Base-by-base conservation (phyloP, 2,888 invertebrate species). In the Iselma pallidipennis region DNA sequence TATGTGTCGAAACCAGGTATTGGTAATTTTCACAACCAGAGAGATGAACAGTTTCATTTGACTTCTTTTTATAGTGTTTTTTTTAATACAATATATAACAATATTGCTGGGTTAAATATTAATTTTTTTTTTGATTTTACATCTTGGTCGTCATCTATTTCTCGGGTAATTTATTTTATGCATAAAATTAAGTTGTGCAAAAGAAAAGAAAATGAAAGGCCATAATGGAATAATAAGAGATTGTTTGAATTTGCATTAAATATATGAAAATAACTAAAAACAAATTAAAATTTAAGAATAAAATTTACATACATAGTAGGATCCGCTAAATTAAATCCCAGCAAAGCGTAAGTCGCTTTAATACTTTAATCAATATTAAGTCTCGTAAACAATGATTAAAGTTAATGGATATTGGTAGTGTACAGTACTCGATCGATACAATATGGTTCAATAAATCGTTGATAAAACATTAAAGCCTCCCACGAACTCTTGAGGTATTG, bases 221-320 rank as follows among this genome's bases (percentile, higher is more conserved):
- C 61, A 60, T 68, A 66, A 68, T 66, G 68, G 66, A 66, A 66
- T 66, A 66, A 68, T 66, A 66, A 66, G 61, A 68, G 66, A 66
- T 68, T 65, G 61, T 57, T 57, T 61, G 63, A 69, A 71, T 68
- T 68, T 65, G 65, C 68, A 68, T 68, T 70, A 68, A 73, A 74
- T 74, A 72, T 71, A 71, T 68, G 68, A 72, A 67, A 71, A 70
- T 66, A 71, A 73, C 70, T 66, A 68, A 68, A 69, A 72, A 73
- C 69, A 75, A 75, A 76, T 76, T 74, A 74, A 75, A 76, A 72
- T 75, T 75, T 75, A 72, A 74, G 74, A 75, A 76, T 74, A 74
- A 75, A 75, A 76, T 76, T 76, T 75, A 76, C 75, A 76, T 76
- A 76, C 74, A 76, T 75, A 75, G 73, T 74, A 69, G 71, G 70